Percentiles rank a stretch among this genome's conserved stretches.
Conservation (phyloP, 2,797 vertebrate species). For the Parauchenoglanis ngamensis region DNA sequence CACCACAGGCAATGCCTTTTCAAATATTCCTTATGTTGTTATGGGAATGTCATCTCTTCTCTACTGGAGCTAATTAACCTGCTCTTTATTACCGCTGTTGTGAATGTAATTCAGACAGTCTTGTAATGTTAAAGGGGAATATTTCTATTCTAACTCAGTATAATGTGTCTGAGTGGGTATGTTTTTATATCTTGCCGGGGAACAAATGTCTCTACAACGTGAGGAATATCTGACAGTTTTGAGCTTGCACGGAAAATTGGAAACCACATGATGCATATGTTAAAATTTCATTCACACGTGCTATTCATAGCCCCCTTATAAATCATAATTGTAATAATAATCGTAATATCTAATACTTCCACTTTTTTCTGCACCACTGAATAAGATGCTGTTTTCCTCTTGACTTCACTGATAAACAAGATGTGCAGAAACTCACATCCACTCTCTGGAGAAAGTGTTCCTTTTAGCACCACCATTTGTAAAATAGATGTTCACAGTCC, state of each 20-base stretch:
- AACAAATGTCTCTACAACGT: background rate
- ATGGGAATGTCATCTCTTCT: background rate
- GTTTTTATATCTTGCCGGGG: background rate
- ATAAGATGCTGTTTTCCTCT: constrained; percentile 53
- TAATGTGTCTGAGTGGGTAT: background rate
- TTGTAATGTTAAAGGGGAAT: background rate
- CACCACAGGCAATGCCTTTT: background rate
- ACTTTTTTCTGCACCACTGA: background rate
- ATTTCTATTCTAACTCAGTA: background rate
- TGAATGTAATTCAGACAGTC: background rate
- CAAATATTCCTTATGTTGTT: background rate
- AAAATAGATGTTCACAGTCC: background rate
- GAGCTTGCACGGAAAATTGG: background rate
- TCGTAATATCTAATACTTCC: background rate
- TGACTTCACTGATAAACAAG: constrained; percentile 63
- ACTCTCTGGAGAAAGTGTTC: constrained; percentile 48
- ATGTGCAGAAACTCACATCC: constrained; percentile 49
- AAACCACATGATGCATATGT: background rate
- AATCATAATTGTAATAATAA: background rate
- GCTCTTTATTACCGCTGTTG: background rate
- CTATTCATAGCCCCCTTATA: background rate
- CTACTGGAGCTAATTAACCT: background rate
- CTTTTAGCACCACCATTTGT: background rate
- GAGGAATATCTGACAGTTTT: background rate
- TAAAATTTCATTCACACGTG: background rate